Conservation (phyloP, 2,113 vertebrate genomes). For the Theropithecus gelada region DNA sequence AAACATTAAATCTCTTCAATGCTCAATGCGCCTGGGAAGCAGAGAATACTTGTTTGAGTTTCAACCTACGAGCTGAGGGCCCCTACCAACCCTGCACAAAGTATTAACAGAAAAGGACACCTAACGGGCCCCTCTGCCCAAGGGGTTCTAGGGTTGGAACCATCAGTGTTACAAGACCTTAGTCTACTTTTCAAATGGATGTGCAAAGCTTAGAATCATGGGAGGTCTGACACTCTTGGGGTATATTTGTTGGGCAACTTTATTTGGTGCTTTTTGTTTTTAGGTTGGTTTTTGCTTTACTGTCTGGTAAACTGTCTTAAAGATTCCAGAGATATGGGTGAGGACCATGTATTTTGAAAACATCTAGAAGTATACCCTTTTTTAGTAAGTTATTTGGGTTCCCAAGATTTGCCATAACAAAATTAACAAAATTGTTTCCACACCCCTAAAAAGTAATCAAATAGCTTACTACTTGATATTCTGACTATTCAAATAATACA, state of each 20-base stretch:
- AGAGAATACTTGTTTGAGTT: background rate
- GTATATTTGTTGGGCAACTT: background rate
- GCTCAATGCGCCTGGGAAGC: background rate
- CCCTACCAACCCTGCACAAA: too few species aligned
- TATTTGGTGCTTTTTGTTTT: background rate
- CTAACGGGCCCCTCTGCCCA: background rate
- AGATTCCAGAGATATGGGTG: background rate
- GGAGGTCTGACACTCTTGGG: background rate
- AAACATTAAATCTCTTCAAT: background rate
- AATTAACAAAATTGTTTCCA: background rate
- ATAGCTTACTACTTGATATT: background rate
- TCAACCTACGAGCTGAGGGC: background rate
- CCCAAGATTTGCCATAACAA: background rate
- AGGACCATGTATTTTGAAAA: background rate
- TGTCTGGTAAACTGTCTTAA: background rate
- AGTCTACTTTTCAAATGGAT: background rate
- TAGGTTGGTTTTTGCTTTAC: background rate
- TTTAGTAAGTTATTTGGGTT: constrained; percentile 6
- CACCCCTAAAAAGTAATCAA: background rate
- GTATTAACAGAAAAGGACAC: background rate
- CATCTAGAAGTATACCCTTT: background rate
- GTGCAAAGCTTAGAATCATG: background rate
- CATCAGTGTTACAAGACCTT: background rate
- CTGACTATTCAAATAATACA: background rate
- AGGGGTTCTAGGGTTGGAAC: background rate